phyloP scores from a whole-genome alignment of 2,888 invertebrate genomes.

The Adelphocoris suturalis region DNA sequence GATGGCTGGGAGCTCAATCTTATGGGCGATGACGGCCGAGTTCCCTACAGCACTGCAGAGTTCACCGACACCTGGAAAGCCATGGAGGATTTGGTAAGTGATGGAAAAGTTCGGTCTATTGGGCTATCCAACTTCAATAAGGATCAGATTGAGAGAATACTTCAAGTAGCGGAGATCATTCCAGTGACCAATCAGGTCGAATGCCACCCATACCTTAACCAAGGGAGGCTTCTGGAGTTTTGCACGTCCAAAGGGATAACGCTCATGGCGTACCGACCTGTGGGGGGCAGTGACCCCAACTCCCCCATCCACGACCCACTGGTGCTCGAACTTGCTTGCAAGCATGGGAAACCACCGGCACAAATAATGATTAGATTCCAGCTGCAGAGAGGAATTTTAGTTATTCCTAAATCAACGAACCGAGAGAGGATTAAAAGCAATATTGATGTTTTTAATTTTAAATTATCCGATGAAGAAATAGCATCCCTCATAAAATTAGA shows the following conservation, averaged over 20 bases:
- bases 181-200: conserved; percentile 86
- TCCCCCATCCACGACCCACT: conserved; percentile 80
- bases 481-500: conserved; percentile 73
- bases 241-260: conserved; percentile 79
- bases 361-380: conserved; percentile 86
- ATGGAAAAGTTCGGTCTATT: conserved; percentile 85
- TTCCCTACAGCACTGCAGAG: conserved; percentile 84
- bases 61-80: conserved; percentile 87
- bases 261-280: conserved; percentile 80
- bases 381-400: conserved; percentile 78
- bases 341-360: conserved; percentile 84
- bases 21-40: conserved; percentile 80
- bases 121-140: conserved; percentile 92
- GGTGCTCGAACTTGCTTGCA: conserved; percentile 82
- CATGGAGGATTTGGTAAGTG: conserved; percentile 85
- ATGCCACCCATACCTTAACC: conserved; percentile 79
- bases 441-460: conserved; percentile 75
- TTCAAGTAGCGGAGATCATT: conserved; percentile 82
- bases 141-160: conserved; percentile 85
- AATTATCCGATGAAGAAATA: conserved; percentile 74
- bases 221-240: conserved; percentile 79
- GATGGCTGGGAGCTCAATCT: conserved; percentile 84
- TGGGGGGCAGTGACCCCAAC: conserved; percentile 79
- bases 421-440: conserved; percentile 75
- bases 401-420: conserved; percentile 76